These are phyloP conservation scores for Thaumatotibia leucotreta DNA, from an alignment of 1,140 invertebrate genomes.

Conservation along the genomic window DNA sequence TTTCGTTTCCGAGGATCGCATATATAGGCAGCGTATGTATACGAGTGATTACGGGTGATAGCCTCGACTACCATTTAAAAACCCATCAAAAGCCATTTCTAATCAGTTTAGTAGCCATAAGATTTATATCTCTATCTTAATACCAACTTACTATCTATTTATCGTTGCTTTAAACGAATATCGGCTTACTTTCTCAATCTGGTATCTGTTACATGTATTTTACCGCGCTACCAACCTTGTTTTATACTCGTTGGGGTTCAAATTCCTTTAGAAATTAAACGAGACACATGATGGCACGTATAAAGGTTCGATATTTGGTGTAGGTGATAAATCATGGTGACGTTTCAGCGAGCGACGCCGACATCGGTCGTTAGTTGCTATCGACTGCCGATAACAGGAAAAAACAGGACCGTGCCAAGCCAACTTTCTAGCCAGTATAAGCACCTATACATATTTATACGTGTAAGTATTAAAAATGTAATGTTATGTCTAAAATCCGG, in stretches of 20 bases:
- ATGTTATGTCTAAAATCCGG: no score
- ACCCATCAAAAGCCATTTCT: no score
- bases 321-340: slow-evolving; percentile 62
- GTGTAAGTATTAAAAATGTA: no score
- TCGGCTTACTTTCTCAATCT: not conserved
- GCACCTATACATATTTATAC: not conserved
- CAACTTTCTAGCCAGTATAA: not conserved
- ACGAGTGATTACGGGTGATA: no score
- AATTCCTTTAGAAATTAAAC: not conserved
- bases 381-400: slow-evolving; percentile 50
- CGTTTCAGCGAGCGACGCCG: slow-evolving; percentile 50
- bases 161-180: not conserved
- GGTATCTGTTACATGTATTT: not conserved
- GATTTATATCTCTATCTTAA: not conserved
- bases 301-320: slow-evolving; percentile 26
- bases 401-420: slow-evolving; percentile 39
- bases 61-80: no score
- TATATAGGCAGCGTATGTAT: no score
- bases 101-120: not conserved
- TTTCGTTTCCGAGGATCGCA: no score
- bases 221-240: not conserved
- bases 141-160: not conserved
- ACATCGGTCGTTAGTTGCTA: slow-evolving; percentile 57
- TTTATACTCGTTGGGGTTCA: not conserved
- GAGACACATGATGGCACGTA: not conserved